phyloP scores from a whole-genome alignment of 2,797 vertebrate genomes.

The Florisuga fusca region DNA sequence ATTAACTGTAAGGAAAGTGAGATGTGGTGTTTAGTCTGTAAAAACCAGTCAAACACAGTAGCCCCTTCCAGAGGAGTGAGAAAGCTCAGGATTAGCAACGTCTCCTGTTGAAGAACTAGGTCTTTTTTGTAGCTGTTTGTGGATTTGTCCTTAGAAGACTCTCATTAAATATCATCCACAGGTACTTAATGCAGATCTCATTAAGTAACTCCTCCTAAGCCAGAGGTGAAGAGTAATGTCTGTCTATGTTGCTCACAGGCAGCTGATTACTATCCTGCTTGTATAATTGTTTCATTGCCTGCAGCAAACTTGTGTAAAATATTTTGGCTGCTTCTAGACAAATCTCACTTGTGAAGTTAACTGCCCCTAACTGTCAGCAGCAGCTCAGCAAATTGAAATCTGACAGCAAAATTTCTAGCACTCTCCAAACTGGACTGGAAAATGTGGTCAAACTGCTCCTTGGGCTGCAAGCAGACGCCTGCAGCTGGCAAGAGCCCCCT shows the following conservation, averaged over 20 bases:
- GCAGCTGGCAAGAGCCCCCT: not conserved
- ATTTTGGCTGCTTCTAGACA: not conserved
- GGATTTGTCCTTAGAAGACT: slow-evolving; percentile 37
- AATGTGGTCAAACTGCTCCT: not conserved
- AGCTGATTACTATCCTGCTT: slow-evolving; percentile 8
- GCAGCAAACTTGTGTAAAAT: not conserved
- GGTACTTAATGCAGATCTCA: not conserved
- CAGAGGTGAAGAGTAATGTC: slow-evolving; percentile 42
- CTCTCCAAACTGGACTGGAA: not conserved
- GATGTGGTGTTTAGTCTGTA: not conserved
- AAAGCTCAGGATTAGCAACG: not conserved
- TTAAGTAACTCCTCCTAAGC: slow-evolving; percentile 25
- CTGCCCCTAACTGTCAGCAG: not conserved
- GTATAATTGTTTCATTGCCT: slow-evolving; percentile 14
- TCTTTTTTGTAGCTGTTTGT: not conserved
- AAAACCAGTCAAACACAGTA: not conserved
- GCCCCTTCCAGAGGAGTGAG: not conserved
- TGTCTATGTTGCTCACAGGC: slow-evolving; percentile 32
- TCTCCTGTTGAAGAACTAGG: not conserved
- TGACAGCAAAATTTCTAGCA: not conserved
- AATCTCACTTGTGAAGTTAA: not conserved
- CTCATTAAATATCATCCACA: not conserved
- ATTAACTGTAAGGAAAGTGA: not conserved
- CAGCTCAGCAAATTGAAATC: not conserved
- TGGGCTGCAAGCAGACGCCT: rapidly evolving